Percentiles rank a stretch among this genome's conserved stretches.
Conservation (phyloP, 2,797 vertebrate genomes). For the Cetoscarus ocellatus region DNA sequence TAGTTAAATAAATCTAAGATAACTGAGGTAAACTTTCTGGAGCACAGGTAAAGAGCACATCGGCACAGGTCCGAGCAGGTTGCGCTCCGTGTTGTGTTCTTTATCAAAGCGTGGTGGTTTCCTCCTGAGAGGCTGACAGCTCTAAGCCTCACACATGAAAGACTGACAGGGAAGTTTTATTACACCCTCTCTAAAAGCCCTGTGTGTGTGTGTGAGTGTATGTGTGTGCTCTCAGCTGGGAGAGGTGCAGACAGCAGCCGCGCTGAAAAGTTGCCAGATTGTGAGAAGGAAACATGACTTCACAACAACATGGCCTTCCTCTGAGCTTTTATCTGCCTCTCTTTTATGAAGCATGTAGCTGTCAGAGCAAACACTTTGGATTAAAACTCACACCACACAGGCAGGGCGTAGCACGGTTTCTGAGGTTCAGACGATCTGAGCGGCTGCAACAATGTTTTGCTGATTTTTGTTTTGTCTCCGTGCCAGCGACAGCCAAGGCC, state of each 20-base stretch:
- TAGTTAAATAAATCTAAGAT: no score
- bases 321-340: conserved; percentile 43
- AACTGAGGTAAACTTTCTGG: conserved; percentile 7
- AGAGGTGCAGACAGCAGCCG: conserved; percentile 65
- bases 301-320: conserved; percentile 50
- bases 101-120: conserved; percentile 70
- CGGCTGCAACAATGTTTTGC: no score
- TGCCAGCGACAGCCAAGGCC: no score
- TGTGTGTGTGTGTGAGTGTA: conserved; percentile 23
- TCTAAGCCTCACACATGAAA: conserved; percentile 77
- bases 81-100: conserved; percentile 36
- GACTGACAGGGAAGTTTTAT: conserved; percentile 74
- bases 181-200: conserved; percentile 59
- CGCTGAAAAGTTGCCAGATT: conserved; percentile 49
- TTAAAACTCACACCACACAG: conserved; percentile 31
- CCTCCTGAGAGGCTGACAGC: conserved; percentile 68
- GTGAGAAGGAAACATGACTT: conserved; percentile 62
- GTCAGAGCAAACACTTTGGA: conserved; percentile 38
- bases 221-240: conserved; percentile 33
- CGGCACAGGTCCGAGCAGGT: conserved; percentile 54
- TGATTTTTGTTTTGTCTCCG: no score
- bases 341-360: conserved; percentile 42
- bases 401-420: background rate
- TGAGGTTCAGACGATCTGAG: no score
- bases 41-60: conserved; percentile 22